Evolutionary conservation across 2,113 vertebrate species (phyloP).

Genomic region (Corvus hawaiiensis): DNA sequence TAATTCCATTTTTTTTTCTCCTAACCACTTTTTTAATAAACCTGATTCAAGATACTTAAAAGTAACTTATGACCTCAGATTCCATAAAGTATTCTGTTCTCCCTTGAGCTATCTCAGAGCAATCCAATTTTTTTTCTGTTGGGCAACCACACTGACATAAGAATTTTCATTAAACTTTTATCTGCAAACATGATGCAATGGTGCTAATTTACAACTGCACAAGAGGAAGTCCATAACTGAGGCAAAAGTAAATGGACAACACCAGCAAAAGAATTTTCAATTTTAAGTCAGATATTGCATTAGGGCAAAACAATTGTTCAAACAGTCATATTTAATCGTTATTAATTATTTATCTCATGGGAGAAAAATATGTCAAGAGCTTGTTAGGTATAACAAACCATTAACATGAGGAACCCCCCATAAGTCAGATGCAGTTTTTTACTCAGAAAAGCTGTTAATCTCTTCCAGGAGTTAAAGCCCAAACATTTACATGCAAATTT

Average conservation of each 20-base stretch:
- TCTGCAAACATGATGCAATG: background rate
- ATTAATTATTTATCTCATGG: background rate
- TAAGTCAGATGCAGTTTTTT: background rate
- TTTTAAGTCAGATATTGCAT: background rate
- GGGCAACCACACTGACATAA: background rate
- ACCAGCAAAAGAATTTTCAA: background rate
- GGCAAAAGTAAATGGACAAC: background rate
- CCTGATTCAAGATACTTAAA: background rate
- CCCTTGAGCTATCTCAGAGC: background rate
- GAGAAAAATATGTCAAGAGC: background rate
- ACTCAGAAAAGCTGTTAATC: background rate
- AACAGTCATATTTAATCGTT: background rate
- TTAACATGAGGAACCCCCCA: background rate
- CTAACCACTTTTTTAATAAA: background rate
- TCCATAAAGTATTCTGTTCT: background rate
- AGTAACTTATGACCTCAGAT: background rate
- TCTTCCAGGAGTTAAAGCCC: background rate
- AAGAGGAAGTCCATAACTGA: background rate
- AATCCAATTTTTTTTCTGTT: background rate
- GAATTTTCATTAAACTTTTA: background rate
- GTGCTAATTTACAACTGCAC: background rate
- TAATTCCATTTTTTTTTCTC: background rate
- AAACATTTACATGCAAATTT: background rate
- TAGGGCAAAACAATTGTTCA: background rate
- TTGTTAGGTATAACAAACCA: background rate